Conservation (phyloP, 2,797 vertebrate genomes). For the Sphenopsis melanotis region DNA sequence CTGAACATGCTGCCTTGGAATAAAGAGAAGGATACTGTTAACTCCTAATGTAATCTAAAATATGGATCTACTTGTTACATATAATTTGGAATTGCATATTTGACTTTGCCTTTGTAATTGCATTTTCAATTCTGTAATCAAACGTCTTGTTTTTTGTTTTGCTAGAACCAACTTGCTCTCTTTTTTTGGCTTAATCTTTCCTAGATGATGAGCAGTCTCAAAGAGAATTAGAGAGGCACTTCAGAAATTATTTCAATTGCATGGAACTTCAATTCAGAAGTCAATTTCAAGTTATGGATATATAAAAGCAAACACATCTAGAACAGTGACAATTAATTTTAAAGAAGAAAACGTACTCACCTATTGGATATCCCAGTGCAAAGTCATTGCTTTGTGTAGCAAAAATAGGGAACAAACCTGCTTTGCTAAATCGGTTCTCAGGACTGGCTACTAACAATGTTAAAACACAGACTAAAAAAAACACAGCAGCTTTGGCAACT, state of each 20-base stretch:
- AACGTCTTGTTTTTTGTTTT: neutral
- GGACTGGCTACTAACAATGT: slow-evolving; percentile 88
- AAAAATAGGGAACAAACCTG: slow-evolving; percentile 95
- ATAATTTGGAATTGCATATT: neutral
- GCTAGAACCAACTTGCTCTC: neutral
- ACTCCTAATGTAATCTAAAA: neutral
- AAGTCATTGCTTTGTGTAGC: slow-evolving; percentile 99
- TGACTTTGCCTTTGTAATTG: neutral
- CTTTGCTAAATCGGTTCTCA: slow-evolving; percentile 88
- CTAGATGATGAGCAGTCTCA: neutral
- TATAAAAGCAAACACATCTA: neutral
- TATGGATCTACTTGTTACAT: fast-evolving
- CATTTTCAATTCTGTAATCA: neutral
- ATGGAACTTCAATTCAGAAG: neutral
- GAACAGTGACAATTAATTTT: neutral
- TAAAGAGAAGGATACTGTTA: neutral
- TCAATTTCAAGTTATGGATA: neutral
- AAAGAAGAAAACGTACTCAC: slow-evolving; percentile 76
- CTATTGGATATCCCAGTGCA: slow-evolving; percentile 96
- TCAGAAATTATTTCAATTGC: neutral
- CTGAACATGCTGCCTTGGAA: neutral
- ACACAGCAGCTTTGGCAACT: slow-evolving; percentile 91
- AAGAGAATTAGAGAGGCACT: neutral
- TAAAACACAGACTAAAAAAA: slow-evolving; percentile 85
- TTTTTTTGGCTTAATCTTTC: neutral